Evolutionary conservation across 2,888 invertebrate species (phyloP).

Genomic region (Anagyrus pseudococci): DNA sequence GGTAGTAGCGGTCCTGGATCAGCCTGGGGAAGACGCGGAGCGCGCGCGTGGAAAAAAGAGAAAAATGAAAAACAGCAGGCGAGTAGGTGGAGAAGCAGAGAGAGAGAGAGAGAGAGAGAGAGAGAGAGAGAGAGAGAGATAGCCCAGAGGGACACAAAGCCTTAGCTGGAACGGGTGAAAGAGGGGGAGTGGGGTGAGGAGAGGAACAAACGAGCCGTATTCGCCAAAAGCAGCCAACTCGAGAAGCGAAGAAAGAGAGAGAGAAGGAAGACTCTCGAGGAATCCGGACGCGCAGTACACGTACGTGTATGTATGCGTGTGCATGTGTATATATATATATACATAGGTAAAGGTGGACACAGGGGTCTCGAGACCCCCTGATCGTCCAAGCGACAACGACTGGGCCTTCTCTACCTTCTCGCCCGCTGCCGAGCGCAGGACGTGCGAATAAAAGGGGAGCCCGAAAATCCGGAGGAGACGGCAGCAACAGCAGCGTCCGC

Average conservation of each 20-base stretch:
- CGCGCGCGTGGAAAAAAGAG: too few relatives aligned
- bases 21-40: too few relatives aligned
- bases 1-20: too few relatives aligned
- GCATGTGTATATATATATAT: too few relatives aligned
- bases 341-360: too few relatives aligned
- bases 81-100: constrained; percentile 30
- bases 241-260: not conserved
- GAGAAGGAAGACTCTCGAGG: not conserved
- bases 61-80: constrained; percentile 11
- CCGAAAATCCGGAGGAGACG: constrained; percentile 2
- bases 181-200: not conserved
- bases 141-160: too few relatives aligned
- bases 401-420: not conserved
- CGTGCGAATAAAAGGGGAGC: not conserved
- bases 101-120: constrained; percentile 2
- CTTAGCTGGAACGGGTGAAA: too few relatives aligned
- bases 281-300: not conserved
- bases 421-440: not conserved
- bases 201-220: constrained; percentile 19
- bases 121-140: too few relatives aligned
- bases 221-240: constrained; percentile 6
- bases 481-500: not conserved
- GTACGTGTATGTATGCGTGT: not conserved
- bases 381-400: not conserved
- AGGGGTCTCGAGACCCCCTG: not conserved